Conservation (phyloP, 2,113 vertebrate genomes). For the Rhineura floridana region DNA sequence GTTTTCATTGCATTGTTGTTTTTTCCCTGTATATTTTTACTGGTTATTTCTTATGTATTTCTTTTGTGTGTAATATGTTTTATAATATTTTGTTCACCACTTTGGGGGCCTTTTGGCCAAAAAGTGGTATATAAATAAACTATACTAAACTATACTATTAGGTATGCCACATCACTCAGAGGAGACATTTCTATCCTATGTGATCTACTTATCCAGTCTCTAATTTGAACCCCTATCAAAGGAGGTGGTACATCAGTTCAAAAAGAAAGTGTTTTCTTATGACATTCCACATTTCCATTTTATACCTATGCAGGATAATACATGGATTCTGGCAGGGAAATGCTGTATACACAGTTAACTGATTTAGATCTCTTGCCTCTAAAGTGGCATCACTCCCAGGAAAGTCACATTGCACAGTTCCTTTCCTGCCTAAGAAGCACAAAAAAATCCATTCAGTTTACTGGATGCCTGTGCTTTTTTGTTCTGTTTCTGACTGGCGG, state of each 20-base stretch:
- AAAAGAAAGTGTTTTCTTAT: background rate
- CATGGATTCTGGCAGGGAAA: background rate
- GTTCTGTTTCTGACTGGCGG: background rate
- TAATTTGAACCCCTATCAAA: background rate
- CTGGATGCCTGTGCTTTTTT: fast-evolving
- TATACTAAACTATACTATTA: background rate
- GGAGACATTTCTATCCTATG: background rate
- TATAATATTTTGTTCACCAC: too few relatives aligned
- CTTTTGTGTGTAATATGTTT: too few relatives aligned
- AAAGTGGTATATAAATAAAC: too few relatives aligned
- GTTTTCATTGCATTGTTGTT: too few relatives aligned
- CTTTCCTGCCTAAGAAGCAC: conserved; percentile 28
- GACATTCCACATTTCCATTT: background rate
- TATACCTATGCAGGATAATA: background rate
- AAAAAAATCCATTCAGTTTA: conserved; percentile 6
- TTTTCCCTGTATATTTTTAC: too few relatives aligned
- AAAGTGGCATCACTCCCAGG: background rate
- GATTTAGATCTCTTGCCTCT: background rate
- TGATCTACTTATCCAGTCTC: background rate
- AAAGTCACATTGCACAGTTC: background rate
- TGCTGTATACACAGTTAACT: too few relatives aligned
- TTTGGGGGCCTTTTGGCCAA: too few relatives aligned
- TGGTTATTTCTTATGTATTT: too few relatives aligned
- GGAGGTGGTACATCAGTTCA: background rate
- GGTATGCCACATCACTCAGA: background rate